Evolutionary conservation across 2,797 vertebrate genomes (phyloP).

Genomic region (Champsocephalus gunnari): DNA sequence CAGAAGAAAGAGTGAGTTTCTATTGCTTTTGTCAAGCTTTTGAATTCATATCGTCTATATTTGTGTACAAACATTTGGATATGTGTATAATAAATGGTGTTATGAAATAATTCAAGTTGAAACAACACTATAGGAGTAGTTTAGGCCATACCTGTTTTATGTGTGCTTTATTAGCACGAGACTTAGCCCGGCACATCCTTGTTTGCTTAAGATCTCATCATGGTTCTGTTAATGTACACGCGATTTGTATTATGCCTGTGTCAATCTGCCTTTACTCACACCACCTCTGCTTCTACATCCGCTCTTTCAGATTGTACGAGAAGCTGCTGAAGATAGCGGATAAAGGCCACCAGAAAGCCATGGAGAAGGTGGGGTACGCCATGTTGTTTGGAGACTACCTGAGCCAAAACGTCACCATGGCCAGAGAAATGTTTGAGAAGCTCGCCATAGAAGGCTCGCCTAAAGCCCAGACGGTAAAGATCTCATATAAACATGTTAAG

Average conservation of each 20-base stretch:
- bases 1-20: conserved; percentile 93
- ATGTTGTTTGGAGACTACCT: conserved; percentile 95
- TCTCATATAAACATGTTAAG: background rate
- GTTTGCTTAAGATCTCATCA: conserved; percentile 37
- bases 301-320: conserved; percentile 88
- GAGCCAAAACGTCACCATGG: conserved; percentile 90
- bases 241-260: background rate
- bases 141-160: background rate
- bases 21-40: background rate
- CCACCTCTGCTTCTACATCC: conserved; percentile 1
- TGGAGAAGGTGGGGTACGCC: conserved; percentile 96
- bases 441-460: conserved; percentile 94
- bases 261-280: background rate
- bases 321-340: conserved; percentile 91
- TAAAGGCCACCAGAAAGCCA: conserved; percentile 93
- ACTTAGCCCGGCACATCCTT: conserved; percentile 39
- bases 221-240: conserved; percentile 19
- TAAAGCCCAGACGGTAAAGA: conserved; percentile 92
- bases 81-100: background rate
- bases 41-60: background rate
- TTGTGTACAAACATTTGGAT: background rate
- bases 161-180: background rate
- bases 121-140: background rate
- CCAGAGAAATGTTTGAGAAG: conserved; percentile 93
- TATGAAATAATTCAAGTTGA: no score